Evolutionary conservation across 2,797 vertebrate genomes (phyloP), one percentile per base, ranked within the genome.

Genomic region (Sebastes jordani): DNA sequence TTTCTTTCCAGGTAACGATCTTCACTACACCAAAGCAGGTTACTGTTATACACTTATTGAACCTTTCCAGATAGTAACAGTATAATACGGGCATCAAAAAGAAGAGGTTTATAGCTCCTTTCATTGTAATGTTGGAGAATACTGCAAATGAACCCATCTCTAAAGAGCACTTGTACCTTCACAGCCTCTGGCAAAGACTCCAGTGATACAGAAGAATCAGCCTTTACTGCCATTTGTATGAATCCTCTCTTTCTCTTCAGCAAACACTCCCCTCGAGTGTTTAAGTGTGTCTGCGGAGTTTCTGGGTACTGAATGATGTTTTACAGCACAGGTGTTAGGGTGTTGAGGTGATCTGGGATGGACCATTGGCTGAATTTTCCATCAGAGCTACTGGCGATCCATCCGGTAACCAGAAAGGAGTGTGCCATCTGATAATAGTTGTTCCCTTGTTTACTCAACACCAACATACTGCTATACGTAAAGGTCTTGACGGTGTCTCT

Each of bases 161-260:
- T 67, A 25, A 74, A 77, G 78, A 71, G 65, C 62, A 62, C 61
- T 34, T 78, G 30, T 34, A 71, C 25, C 62, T 79, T 71, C 30
- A 27, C 49, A 68, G 74, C 78, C 71, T 74, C 74, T 22, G 56
- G 70, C 60, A 34, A 52, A 63, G 74, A 66, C 52, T 76, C 18
- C 73, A 76, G 69, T 66, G 55, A 58, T 5, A 76, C 72, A 56
- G 52, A 82, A 68, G 58, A 72, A 60, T 76, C 52, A 55, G 58
- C 38, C 68, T 70, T 79, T 68, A 68, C 36, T 75, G 54, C 65
- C 54, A 61, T 78, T 61, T 49, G 20, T 49, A 38, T 52, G 18
- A 78, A 52, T n/a, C 14, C 22, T 55, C 16, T 25, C 27, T 25
- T 22, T 34, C 20, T 59, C 64, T 58, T 36, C 58, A 68, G 8